Percentiles rank a stretch among this genome's conserved stretches.
These are phyloP conservation scores for Plestiodon gilberti DNA, from an alignment of 2,113 vertebrate species.

Conservation along the genomic window DNA sequence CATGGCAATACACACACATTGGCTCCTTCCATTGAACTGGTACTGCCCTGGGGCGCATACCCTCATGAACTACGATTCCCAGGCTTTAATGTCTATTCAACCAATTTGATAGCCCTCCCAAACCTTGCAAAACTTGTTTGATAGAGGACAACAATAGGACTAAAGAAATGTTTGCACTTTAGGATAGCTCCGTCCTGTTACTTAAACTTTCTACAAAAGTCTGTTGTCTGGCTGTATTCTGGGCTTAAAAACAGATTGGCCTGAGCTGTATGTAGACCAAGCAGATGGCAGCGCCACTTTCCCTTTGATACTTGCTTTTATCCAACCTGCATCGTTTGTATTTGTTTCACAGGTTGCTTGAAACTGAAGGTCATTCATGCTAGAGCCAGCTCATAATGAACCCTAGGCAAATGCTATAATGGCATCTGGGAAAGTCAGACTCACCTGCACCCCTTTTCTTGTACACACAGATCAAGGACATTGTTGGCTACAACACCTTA, in stretches of 20 bases:
- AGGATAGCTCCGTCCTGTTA: not conserved
- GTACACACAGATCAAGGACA: slow-evolving; percentile 85
- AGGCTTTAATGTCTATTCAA: no score
- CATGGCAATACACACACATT: not conserved
- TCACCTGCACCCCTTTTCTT: not conserved
- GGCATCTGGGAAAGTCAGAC: not conserved
- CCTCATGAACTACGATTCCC: no score
- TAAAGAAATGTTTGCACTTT: no score
- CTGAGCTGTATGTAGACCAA: not conserved
- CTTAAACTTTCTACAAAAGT: no score
- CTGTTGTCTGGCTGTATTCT: not conserved
- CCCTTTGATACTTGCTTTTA: not conserved
- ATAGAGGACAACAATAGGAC: not conserved
- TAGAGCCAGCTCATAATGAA: slow-evolving; percentile 38
- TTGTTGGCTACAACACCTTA: slow-evolving; percentile 90
- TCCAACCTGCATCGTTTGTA: not conserved
- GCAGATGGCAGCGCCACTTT: not conserved
- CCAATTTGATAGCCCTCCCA: not conserved
- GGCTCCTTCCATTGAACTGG: no score
- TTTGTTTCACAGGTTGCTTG: slow-evolving; percentile 31
- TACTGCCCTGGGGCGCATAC: no score
- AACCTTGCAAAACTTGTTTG: not conserved
- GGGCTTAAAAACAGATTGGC: not conserved
- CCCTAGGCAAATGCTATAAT: not conserved
- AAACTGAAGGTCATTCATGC: slow-evolving; percentile 23